Conservation (phyloP, 2,888 invertebrate species). For the Ypsolopha sequella region DNA sequence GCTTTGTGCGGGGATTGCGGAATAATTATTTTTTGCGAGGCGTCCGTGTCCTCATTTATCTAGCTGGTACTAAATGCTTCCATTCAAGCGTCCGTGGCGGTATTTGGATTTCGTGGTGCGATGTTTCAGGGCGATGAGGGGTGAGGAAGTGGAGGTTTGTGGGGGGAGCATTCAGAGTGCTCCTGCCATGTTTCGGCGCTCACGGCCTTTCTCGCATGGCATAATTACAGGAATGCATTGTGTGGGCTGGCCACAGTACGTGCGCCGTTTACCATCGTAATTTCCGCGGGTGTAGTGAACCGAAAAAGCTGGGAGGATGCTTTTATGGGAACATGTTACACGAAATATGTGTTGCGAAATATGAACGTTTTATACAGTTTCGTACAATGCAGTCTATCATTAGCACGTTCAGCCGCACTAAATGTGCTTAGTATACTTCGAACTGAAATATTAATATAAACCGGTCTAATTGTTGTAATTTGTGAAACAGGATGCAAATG, state of each 20-base stretch:
- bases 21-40: conserved; percentile 40
- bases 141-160: not conserved
- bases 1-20: conserved; percentile 33
- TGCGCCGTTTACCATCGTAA: conserved; percentile 40
- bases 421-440: too few species aligned
- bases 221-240: conserved; percentile 62
- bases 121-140: not conserved
- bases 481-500: too few species aligned
- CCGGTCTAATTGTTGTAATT: too few species aligned
- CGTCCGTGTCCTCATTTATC: conserved; percentile 37
- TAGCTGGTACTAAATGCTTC: conserved; percentile 31
- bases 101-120: conserved; percentile 23
- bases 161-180: conserved; percentile 9
- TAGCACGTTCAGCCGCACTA: too few species aligned
- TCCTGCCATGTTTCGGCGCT: conserved; percentile 25
- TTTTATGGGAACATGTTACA: not conserved
- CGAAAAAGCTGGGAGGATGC: conserved; percentile 21
- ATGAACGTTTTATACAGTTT: not conserved
- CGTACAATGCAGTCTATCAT: not conserved
- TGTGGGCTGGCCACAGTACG: conserved; percentile 36
- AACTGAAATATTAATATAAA: too few species aligned
- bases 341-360: not conserved
- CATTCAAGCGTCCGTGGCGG: conserved; percentile 32
- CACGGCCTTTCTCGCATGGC: conserved; percentile 44
- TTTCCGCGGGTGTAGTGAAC: conserved; percentile 37